phyloP scores from a whole-genome alignment of 2,888 invertebrate species.

The Apodemia mormo region DNA sequence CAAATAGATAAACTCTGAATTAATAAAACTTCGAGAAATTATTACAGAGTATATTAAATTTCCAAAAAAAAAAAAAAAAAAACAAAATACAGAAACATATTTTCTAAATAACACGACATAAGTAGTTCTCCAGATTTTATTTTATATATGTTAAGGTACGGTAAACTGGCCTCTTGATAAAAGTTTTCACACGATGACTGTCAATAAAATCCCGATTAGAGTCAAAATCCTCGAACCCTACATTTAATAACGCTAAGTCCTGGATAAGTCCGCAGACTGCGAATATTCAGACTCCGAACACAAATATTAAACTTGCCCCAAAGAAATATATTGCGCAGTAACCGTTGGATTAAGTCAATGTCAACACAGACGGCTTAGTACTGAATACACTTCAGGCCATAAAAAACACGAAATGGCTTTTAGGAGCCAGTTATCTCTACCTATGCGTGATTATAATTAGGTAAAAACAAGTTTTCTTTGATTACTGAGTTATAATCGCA shows the following conservation, averaged over 20 bases:
- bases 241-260: constrained; percentile 55
- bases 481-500: no score
- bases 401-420: background rate
- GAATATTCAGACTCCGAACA: constrained; percentile 52
- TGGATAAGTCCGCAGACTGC: constrained; percentile 45
- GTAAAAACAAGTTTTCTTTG: no score
- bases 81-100: background rate
- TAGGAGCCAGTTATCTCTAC: background rate
- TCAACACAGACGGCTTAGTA: constrained; percentile 51
- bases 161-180: constrained; percentile 18
- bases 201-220: constrained; percentile 36
- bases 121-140: background rate
- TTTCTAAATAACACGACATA: background rate
- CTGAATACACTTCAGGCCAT: constrained; percentile 28
- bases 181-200: constrained; percentile 24
- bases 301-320: constrained; percentile 70
- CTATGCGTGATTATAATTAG: background rate
- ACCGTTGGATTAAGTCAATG: constrained; percentile 57
- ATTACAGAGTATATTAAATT: background rate
- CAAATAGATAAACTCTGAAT: no score
- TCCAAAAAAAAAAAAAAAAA: background rate
- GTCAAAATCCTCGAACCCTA: constrained; percentile 43
- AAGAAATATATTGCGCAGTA: constrained; percentile 68
- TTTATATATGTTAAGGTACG: background rate
- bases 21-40: no score